Conservation (phyloP, 2,797 vertebrate genomes). For the Sparus aurata region DNA sequence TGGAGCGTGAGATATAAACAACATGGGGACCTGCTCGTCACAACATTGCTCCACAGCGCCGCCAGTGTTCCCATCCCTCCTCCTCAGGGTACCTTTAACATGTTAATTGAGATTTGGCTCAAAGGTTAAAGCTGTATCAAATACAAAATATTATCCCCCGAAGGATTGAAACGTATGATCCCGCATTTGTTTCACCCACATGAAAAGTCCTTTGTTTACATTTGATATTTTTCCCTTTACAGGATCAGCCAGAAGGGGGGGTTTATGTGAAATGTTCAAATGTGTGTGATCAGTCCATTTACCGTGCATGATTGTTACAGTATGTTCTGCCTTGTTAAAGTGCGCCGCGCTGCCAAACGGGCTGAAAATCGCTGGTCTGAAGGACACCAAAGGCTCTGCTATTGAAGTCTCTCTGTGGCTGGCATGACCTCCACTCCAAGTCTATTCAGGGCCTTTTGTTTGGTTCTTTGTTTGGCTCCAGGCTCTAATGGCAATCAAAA, state of each 20-base stretch:
- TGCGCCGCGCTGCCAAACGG: constrained; percentile 57
- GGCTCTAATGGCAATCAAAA: constrained; percentile 81
- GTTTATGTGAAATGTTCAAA: constrained; percentile 45
- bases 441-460: constrained; percentile 77
- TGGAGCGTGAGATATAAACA: background rate
- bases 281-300: constrained; percentile 72
- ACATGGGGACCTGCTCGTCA: background rate
- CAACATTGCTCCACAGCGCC: background rate
- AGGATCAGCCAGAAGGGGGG: constrained; percentile 48
- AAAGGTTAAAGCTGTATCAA: constrained; percentile 14
- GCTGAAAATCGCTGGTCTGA: constrained; percentile 60
- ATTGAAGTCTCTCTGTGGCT: constrained; percentile 66
- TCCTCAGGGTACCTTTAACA: constrained; percentile 29
- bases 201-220: constrained; percentile 42
- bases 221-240: constrained; percentile 53
- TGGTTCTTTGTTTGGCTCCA: constrained; percentile 75
- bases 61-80: constrained; percentile 3
- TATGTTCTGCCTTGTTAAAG: constrained; percentile 68
- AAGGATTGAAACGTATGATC: constrained; percentile 21
- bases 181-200: constrained; percentile 15
- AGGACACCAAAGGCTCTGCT: constrained; percentile 64
- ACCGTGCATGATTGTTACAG: constrained; percentile 68
- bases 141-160: constrained; percentile 3
- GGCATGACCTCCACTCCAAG: constrained; percentile 81
- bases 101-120: constrained; percentile 24